Evolutionary conservation across 1,140 invertebrate genomes (phyloP).

Genomic region (Macrosteles quadrilineatus): DNA sequence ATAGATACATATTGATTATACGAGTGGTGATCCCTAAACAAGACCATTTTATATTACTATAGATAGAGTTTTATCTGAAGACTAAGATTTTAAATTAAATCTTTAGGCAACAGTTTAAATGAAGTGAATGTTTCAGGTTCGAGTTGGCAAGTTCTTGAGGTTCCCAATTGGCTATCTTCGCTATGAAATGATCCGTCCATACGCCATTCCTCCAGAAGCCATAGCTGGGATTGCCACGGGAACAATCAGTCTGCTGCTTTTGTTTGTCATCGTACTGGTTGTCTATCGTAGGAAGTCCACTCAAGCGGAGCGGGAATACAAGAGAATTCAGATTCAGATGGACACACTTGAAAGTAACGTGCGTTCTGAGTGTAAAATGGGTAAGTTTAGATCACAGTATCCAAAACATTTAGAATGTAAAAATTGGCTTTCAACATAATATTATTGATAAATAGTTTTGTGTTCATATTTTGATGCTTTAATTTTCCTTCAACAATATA

Average conservation of each 20-base stretch:
- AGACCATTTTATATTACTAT: no score
- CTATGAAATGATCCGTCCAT: constrained; percentile 79
- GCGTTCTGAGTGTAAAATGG: constrained; percentile 94
- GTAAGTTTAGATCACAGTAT: constrained; percentile 49
- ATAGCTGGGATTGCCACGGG: constrained; percentile 82
- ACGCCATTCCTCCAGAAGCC: constrained; percentile 83
- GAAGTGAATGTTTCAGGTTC: no score
- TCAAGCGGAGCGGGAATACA: constrained; percentile 94
- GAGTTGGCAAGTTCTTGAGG: constrained; percentile 81
- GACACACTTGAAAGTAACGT: constrained; percentile 99
- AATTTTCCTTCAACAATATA: no score
- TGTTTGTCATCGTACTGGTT: constrained; percentile 83
- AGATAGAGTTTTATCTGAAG: no score
- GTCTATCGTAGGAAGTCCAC: constrained; percentile 91
- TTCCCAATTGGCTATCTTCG: constrained; percentile 86
- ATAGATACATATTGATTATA: no score
- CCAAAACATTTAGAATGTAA: no score
- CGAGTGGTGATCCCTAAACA: no score
- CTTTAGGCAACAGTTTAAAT: no score
- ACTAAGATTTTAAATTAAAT: no score
- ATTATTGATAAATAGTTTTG: no score
- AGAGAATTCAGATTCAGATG: constrained; percentile 98
- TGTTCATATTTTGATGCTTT: no score
- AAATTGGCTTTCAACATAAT: no score
- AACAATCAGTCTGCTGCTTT: constrained; percentile 77